phyloP scores from a whole-genome alignment of 2,113 vertebrate genomes.

The Alouatta palliata region DNA sequence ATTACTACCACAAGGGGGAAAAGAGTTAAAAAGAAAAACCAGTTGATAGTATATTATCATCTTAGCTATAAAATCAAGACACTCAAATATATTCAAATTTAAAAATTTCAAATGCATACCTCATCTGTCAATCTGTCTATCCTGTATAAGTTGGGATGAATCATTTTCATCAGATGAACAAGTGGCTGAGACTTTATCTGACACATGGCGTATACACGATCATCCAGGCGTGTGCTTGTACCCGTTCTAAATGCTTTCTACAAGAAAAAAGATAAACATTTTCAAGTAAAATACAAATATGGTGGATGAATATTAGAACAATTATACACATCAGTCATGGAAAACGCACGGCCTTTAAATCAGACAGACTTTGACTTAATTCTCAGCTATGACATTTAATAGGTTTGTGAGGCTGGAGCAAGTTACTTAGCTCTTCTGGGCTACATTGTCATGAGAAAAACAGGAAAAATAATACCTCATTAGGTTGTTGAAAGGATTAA shows the following conservation, averaged over 20 bases:
- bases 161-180: slow-evolving; percentile 93
- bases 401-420: not conserved
- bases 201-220: slow-evolving; percentile 97
- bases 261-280: not conserved
- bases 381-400: not conserved
- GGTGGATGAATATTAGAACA: not conserved
- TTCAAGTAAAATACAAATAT: slow-evolving; percentile 11
- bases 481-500: not conserved
- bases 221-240: slow-evolving; percentile 95
- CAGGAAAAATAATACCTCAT: not conserved
- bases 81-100: not conserved
- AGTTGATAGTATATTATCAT: not conserved
- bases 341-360: not conserved
- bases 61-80: not conserved
- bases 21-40: not conserved
- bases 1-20: not conserved
- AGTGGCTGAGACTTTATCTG: slow-evolving; percentile 97
- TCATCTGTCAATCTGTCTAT: slow-evolving; percentile 95
- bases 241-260: slow-evolving; percentile 97
- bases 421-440: not conserved
- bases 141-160: slow-evolving; percentile 95
- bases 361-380: not conserved
- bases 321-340: not conserved
- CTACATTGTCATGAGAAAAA: not conserved
- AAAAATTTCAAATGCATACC: slow-evolving; percentile 81